Evolutionary conservation across 2,113 vertebrate species (phyloP), one percentile per base, ranked within the genome.

Genomic region (Talpa occidentalis): DNA sequence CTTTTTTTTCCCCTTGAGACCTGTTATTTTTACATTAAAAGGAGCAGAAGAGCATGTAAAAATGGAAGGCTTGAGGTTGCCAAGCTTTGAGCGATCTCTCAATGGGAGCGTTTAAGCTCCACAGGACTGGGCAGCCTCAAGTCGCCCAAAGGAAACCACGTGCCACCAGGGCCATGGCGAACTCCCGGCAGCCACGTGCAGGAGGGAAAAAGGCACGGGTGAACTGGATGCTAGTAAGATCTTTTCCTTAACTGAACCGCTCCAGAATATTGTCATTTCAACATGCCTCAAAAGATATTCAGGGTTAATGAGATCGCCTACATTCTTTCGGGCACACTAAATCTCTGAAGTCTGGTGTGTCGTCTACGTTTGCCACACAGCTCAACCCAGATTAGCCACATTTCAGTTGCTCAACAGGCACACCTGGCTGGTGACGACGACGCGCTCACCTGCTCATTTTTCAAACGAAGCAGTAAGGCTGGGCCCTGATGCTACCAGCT

Each of bases 21-120:
- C 60, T 79, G 14, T 70, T 67, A 62, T 22, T 69, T 84, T 77
- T 73, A 73, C 82, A 49, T 78, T 80, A 81, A 89, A 91, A 66
- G 21, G 62, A 73, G 32, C n/a, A 69, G 70, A 60, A 35, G 30
- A 5, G 37, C 79, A 56, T 83, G 16, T 67, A 35, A 67, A 91
- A 69, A 59, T 35, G n/a, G 54, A 94, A 90, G 66, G 66, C 10
- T 2, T 37, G 92, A 90, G 44, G 80, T 88, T 95, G 94, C 44
- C 66, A 66, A 91, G 64, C 54, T 85, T 30, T 88, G 12, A 37
- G 74, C 64, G 78, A 64, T 72, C 54, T 79, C 82, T 91, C 83
- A 87, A 17, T 49, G 62, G 22, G 35, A 70, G 76, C 86, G 76
- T 62, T 76, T 76, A 80, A 83, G 74, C 32, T 32, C 28, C 62